A percentile compares a stretch with the other conserved stretches of the same genome.
Evolutionary conservation across 2,888 invertebrate species (phyloP).

Genomic region (Eremobia ochroleuca): DNA sequence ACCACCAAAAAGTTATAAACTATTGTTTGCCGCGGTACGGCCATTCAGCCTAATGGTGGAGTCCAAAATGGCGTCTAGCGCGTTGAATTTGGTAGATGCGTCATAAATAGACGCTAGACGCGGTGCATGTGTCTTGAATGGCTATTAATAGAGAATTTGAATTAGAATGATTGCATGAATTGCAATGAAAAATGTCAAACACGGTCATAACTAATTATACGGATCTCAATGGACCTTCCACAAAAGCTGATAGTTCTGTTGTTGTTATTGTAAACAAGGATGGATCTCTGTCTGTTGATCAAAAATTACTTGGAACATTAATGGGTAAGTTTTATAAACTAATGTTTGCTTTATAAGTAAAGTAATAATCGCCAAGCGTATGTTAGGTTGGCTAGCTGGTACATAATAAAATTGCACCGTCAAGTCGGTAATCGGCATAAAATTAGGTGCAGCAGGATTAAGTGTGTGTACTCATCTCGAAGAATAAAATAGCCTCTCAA

Average conservation of each 20-base stretch:
- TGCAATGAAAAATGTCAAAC: conserved; percentile 88
- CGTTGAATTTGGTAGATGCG: conserved; percentile 81
- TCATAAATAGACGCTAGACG: conserved; percentile 88
- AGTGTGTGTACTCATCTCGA: too few species aligned
- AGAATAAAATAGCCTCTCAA: background rate
- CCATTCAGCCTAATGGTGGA: conserved; percentile 69
- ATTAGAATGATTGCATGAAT: conserved; percentile 79
- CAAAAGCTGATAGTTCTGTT: conserved; percentile 93
- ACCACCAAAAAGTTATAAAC: conserved; percentile 13
- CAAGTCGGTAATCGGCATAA: background rate
- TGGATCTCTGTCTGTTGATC: conserved; percentile 95
- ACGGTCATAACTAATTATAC: conserved; percentile 90
- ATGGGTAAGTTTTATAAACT: conserved; percentile 92
- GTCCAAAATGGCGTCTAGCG: conserved; percentile 88
- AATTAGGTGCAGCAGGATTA: background rate
- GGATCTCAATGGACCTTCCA: conserved; percentile 89
- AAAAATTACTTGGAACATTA: conserved; percentile 94
- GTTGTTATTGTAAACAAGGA: conserved; percentile 97
- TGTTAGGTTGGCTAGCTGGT: background rate
- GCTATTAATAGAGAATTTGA: conserved; percentile 87
- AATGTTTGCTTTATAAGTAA: background rate
- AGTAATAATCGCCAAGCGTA: background rate
- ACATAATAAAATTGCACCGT: background rate
- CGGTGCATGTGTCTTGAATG: conserved; percentile 83
- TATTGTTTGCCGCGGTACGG: conserved; percentile 54